Conservation (phyloP, 1,140 invertebrate genomes). For the Drosophila aff. region DNA sequence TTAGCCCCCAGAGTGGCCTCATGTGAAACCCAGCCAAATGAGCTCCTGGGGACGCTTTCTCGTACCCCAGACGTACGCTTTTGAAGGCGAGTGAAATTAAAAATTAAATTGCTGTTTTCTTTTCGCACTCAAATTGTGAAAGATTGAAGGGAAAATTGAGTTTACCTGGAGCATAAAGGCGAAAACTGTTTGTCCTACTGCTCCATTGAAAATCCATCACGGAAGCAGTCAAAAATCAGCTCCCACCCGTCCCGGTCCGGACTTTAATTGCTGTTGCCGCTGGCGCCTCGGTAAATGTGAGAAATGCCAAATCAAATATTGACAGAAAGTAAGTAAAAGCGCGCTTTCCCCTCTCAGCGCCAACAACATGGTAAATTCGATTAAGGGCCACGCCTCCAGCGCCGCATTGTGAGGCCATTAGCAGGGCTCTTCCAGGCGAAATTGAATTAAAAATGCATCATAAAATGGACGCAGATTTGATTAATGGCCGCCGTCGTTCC, state of each 20-base stretch:
- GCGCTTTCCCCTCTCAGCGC: conserved; percentile 2
- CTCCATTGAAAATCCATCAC: conserved; percentile 66
- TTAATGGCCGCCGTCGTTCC: conserved; percentile 56
- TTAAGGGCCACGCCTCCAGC: conserved; percentile 66
- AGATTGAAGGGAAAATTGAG: conserved; percentile 77
- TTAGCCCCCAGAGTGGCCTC: conserved; percentile 44
- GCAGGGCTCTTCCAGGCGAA: conserved; percentile 50
- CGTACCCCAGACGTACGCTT: neutral
- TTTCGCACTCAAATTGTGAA: conserved; percentile 48
- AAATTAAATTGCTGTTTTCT: conserved; percentile 60
- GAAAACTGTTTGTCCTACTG: conserved; percentile 12
- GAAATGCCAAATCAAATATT: conserved; percentile 81
- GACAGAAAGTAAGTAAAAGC: conserved; percentile 75
- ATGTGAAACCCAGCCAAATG: conserved; percentile 40
- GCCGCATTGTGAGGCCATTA: conserved; percentile 55
- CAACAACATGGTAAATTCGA: conserved; percentile 64
- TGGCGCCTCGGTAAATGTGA: conserved; percentile 54
- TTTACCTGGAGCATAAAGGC: conserved; percentile 59
- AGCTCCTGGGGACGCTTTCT: conserved; percentile 30
- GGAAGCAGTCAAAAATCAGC: conserved; percentile 51
- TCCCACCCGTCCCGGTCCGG: neutral
- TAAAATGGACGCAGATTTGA: conserved; percentile 77
- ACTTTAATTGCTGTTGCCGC: conserved; percentile 68
- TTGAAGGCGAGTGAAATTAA: conserved; percentile 54
- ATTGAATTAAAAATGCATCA: conserved; percentile 82